Conservation (phyloP, 92 coral and sea anemone species). For the Virgularia gustaviana region DNA sequence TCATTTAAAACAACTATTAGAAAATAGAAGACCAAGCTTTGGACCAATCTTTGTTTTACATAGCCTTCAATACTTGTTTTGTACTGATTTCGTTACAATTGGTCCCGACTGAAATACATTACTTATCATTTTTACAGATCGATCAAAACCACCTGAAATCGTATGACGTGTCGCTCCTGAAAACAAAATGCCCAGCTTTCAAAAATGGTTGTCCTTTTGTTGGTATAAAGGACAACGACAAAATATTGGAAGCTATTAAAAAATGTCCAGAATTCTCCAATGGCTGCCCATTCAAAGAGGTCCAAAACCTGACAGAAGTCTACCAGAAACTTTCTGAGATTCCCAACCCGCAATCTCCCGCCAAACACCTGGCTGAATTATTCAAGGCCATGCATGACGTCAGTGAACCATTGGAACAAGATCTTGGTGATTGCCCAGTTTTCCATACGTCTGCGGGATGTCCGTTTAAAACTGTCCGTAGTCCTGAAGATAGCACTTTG, state of each 20-base stretch:
- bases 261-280: conserved; percentile 12
- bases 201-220: not conserved
- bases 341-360: conserved; percentile 4
- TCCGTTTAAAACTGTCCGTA: conserved; percentile 3
- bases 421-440: conserved; percentile 5
- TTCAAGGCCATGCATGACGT: not conserved
- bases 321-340: conserved; percentile 13
- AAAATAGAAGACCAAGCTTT: too few relatives aligned
- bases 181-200: conserved; percentile 6
- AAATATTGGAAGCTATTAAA: not conserved
- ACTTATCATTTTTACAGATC: not conserved
- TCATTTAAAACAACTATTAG: too few relatives aligned
- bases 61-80: too few relatives aligned
- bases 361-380: not conserved
- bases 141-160: not conserved
- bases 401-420: conserved; percentile 10
- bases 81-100: too few relatives aligned
- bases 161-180: not conserved
- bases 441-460: not conserved
- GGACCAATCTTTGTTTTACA: too few relatives aligned
- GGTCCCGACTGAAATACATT: too few relatives aligned
- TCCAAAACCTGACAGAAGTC: not conserved
- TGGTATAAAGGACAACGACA: not conserved
- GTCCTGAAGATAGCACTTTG: not conserved
- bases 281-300: conserved; percentile 14